Evolutionary conservation across 1,140 invertebrate species (phyloP).

Genomic region (Rhagoletis zephyria): DNA sequence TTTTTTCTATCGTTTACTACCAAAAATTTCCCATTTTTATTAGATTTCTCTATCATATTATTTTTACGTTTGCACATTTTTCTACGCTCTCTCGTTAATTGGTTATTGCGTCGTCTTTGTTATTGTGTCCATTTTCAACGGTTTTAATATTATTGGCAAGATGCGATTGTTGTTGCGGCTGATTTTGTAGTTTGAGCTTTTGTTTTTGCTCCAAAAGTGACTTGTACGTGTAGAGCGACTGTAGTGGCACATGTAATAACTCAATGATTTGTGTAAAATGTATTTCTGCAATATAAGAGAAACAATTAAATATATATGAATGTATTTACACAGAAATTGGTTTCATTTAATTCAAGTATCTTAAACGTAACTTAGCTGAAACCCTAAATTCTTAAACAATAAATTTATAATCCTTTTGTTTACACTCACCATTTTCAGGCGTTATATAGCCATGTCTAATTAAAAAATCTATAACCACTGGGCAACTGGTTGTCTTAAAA

Average conservation of each 20-base stretch:
- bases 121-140: constrained; percentile 67
- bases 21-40: constrained; percentile 13
- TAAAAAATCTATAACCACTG: constrained; percentile 91
- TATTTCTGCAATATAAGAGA: constrained; percentile 78
- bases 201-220: constrained; percentile 62
- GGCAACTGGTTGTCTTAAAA: constrained; percentile 93
- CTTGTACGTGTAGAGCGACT: constrained; percentile 79
- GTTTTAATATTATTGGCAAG: constrained; percentile 54
- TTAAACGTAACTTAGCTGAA: no score
- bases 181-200: constrained; percentile 59
- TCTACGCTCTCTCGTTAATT: constrained; percentile 35
- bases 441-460: constrained; percentile 91
- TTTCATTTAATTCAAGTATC: no score
- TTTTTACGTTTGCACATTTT: constrained; percentile 34
- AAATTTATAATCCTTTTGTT: not conserved
- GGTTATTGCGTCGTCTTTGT: constrained; percentile 51
- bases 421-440: constrained; percentile 86
- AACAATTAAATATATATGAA: constrained; percentile 26
- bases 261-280: constrained; percentile 88
- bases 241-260: constrained; percentile 88
- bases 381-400: no score
- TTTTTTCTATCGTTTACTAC: constrained; percentile 5
- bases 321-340: no score
- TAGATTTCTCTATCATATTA: not conserved
- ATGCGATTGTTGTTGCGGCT: constrained; percentile 36